These are phyloP conservation scores for Pimpla rufipes DNA, from an alignment of 2,888 invertebrate genomes.

Conservation along the genomic window DNA sequence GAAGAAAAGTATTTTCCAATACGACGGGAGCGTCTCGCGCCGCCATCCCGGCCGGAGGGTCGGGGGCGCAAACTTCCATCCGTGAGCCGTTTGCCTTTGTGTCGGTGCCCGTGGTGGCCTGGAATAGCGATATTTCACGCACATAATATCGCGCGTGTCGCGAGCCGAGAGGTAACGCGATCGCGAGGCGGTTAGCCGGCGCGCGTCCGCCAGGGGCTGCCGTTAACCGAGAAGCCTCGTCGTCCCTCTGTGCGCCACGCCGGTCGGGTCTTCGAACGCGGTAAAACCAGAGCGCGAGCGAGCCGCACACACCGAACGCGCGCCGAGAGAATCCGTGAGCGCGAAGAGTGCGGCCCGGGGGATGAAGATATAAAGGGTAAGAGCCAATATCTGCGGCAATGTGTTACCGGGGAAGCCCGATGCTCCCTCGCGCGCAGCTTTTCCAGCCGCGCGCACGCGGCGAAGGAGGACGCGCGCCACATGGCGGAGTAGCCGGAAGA, in stretches of 20 bases:
- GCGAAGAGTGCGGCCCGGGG: constrained; percentile 21
- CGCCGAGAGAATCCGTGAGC: background rate
- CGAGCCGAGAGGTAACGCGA: constrained; percentile 34
- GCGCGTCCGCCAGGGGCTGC: constrained; percentile 12
- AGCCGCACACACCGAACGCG: no score
- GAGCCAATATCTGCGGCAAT: constrained; percentile 66
- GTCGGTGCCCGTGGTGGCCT: constrained; percentile 23
- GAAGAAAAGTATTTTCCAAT: constrained; percentile 51
- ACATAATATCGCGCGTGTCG: constrained; percentile 43
- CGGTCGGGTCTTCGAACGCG: constrained; percentile 4
- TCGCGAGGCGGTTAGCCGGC: constrained; percentile 36
- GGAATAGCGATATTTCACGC: constrained; percentile 54
- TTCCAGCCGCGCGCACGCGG: background rate
- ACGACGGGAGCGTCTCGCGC: constrained; percentile 10
- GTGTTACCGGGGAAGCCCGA: constrained; percentile 57
- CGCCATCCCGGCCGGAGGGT: background rate
- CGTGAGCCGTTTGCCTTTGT: background rate
- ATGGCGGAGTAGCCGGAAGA: constrained; percentile 17
- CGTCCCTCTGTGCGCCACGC: background rate
- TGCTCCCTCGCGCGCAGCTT: constrained; percentile 17
- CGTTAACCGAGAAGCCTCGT: constrained; percentile 30
- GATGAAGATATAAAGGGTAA: constrained; percentile 52
- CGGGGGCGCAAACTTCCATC: constrained; percentile 18
- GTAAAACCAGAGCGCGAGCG: constrained; percentile 9
- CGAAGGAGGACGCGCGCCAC: background rate